These are phyloP conservation scores for Chloebia gouldiae DNA, from an alignment of 2,113 vertebrate genomes.

Conservation along the genomic window DNA sequence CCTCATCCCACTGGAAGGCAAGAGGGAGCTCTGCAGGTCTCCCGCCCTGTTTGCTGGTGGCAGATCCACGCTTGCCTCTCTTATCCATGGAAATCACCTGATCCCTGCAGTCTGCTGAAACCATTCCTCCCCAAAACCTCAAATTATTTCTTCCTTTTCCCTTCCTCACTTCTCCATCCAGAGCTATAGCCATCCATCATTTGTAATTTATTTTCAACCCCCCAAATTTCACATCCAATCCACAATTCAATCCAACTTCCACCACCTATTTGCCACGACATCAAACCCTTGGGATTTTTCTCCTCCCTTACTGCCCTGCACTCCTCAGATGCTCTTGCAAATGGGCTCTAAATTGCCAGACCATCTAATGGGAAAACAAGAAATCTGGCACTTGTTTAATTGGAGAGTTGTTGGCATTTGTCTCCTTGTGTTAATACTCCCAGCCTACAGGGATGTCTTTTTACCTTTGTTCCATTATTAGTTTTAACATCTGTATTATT, in stretches of 20 bases:
- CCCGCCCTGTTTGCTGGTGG: not conserved
- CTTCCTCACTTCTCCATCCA: not conserved
- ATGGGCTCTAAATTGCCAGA: not conserved
- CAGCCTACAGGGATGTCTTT: not conserved
- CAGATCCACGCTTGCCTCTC: not conserved
- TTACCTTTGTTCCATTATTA: constrained; percentile 41
- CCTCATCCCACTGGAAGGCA: accelerated
- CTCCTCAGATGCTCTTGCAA: not conserved
- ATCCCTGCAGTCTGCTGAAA: not conserved
- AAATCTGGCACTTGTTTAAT: not conserved
- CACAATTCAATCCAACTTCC: not conserved
- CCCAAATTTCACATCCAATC: not conserved
- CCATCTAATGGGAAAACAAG: not conserved
- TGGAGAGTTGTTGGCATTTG: not conserved
- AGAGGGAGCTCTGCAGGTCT: not conserved
- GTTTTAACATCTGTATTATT: constrained; percentile 28
- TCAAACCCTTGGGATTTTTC: not conserved
- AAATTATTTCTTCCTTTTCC: not conserved
- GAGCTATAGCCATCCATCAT: accelerated
- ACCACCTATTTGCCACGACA: not conserved
- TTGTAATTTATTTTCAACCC: not conserved
- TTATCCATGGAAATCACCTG: not conserved
- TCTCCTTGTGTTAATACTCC: not conserved
- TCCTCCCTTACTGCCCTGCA: not conserved
- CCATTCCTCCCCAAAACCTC: not conserved